Evolutionary conservation across 2,888 invertebrate genomes (phyloP), one percentile per base, ranked within the genome.

Genomic region (Chrysolina americana): DNA sequence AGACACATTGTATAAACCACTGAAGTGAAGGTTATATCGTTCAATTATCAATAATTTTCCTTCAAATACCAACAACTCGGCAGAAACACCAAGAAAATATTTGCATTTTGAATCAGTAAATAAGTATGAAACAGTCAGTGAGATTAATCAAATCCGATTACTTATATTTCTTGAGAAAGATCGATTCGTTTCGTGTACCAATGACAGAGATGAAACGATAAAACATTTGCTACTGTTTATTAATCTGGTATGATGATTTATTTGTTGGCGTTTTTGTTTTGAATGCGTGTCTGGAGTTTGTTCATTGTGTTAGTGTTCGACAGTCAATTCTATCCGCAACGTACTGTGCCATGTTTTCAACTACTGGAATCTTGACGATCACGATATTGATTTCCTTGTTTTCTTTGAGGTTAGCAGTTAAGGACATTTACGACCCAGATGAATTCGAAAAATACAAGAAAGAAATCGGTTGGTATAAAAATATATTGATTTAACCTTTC

Each of bases 361-460:
- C 59, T 23, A 59, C n/a, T 36, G n/a, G 36, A 15, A 41, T 50
- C 11, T 53, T 41, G 28, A 50, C 41, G 6, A 50, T 68, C 9
- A 50, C 68, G 41, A 47, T 72, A 19, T 63, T 63, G 11, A 41
- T 23, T 19, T n/a, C 36, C 9, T 41, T 65, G 56, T 28, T 72
- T 21, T 68, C 44, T 53, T 36, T 44, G 17, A 50, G 17, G 19
- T 10, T 56, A 21, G 44, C 53, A 23, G 8, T 64, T 5, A 69
- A 47, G 13, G 56, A 64, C 21, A 68, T 73, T 23, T 64, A 64
- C 19, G 23, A 41, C 21, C 68, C 68, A 28, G 73, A 73, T 19
- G 73, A 73, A 53, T 73, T 73, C 41, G 64, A 73, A 11, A 65
- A 73, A 21, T 19, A 56, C 0, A 68, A 69, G 64, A 44, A 23